Conservation (phyloP, 1,140 invertebrate genomes). For the Drosophila persimilis region DNA sequence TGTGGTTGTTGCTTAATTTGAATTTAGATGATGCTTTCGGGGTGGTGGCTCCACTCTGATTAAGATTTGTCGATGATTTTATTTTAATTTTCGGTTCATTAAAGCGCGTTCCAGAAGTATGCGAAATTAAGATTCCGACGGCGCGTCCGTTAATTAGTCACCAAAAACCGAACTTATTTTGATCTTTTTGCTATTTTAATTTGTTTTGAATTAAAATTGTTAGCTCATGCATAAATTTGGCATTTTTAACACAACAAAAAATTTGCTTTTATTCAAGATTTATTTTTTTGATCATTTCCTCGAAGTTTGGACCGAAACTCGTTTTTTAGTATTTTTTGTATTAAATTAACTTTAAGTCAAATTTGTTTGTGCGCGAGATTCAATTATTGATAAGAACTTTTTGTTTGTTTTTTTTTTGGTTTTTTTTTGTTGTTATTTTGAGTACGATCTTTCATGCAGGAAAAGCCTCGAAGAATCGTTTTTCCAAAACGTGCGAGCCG, state of each 20-base stretch:
- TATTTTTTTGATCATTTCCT: constrained; percentile 48
- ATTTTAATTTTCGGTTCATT: constrained; percentile 57
- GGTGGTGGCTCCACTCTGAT: constrained; percentile 33
- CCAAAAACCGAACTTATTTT: constrained; percentile 38
- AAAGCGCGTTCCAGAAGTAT: constrained; percentile 33
- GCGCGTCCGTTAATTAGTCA: constrained; percentile 67
- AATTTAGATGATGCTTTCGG: constrained; percentile 15
- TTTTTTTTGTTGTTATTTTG: constrained; percentile 7
- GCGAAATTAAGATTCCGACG: not conserved
- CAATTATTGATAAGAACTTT: constrained; percentile 47
- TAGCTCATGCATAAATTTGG: constrained; percentile 70
- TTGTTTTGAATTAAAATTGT: constrained; percentile 56
- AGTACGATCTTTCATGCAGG: constrained; percentile 19
- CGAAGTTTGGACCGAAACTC: constrained; percentile 38
- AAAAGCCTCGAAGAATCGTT: constrained; percentile 55
- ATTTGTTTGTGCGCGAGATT: constrained; percentile 12
- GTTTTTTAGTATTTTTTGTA: constrained; percentile 28
- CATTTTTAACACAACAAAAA: constrained; percentile 53
- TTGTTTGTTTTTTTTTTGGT: constrained; percentile 19
- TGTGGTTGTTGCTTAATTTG: constrained; percentile 29
- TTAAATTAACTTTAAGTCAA: constrained; percentile 7
- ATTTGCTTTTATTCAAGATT: constrained; percentile 49
- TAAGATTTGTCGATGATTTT: constrained; percentile 56
- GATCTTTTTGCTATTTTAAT: constrained; percentile 12
- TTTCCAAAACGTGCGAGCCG: constrained; percentile 77